Percentiles rank a stretch among this genome's conserved stretches.
Evolutionary conservation across 23 tunicate species (phyloP).

Genomic region (Oikopleura vanhoeffeni): DNA sequence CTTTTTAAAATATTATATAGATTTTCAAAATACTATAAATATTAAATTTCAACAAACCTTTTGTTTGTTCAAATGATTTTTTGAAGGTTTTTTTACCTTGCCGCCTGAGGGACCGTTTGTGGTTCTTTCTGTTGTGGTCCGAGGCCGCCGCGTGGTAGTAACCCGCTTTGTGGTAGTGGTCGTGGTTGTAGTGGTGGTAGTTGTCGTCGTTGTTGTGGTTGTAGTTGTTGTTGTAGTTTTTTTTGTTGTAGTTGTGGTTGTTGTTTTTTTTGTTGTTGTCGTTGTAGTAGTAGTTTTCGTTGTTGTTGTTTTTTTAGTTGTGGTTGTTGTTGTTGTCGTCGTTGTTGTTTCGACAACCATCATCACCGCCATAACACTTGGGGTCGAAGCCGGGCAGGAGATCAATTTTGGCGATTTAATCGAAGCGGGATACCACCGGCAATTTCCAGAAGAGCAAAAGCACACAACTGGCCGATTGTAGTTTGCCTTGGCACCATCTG

Average conservation of each 20-base stretch:
- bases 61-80: no score
- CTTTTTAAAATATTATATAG: no score
- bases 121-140: no score
- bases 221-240: not conserved
- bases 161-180: not conserved
- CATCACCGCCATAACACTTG: no score
- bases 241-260: not conserved
- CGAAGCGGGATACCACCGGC: not conserved
- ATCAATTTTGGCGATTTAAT: not conserved
- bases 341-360: not conserved
- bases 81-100: no score
- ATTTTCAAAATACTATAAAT: no score
- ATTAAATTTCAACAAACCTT: no score
- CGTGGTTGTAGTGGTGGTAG: not conserved
- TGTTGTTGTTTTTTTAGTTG: not conserved
- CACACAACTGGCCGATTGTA: not conserved
- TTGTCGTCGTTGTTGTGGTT: not conserved
- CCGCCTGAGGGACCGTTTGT: no score
- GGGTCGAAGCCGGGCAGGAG: not conserved
- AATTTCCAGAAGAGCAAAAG: not conserved
- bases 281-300: not conserved
- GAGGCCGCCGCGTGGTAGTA: no score
- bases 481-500: not conserved
- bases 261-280: not conserved
- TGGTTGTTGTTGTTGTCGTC: not conserved